A percentile compares a stretch with the other conserved stretches of the same genome.
These are phyloP conservation scores for Leptinotarsa texana DNA, from an alignment of 1,140 invertebrate species.

Conservation along the genomic window DNA sequence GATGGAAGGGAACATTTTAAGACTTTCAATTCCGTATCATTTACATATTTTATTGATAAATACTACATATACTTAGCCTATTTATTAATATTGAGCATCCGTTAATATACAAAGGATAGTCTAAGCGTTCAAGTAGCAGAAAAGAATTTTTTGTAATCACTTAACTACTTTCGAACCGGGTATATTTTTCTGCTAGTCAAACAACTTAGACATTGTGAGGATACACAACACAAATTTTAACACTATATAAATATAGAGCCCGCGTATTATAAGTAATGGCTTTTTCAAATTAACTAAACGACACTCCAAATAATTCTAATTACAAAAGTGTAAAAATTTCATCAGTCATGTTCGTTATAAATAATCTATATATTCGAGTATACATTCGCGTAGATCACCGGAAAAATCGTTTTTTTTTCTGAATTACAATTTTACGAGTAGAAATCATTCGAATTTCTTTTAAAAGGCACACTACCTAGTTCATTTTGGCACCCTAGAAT, in stretches of 20 bases:
- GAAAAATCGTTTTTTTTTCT: conserved; percentile 7
- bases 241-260: conserved; percentile 42
- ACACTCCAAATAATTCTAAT: conserved; percentile 51
- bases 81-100: conserved; percentile 56
- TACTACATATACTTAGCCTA: conserved; percentile 53
- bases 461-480: conserved; percentile 54
- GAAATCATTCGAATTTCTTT: conserved; percentile 22
- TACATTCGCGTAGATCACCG: conserved; percentile 10
- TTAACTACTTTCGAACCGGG: conserved; percentile 31
- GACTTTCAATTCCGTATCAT: conserved; percentile 26
- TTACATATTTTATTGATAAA: conserved; percentile 56
- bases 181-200: conserved; percentile 52
- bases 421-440: conserved; percentile 9
- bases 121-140: conserved; percentile 56
- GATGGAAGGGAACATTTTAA: too few relatives aligned
- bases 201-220: conserved; percentile 51
- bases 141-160: conserved; percentile 37
- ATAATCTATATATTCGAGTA: conserved; percentile 22
- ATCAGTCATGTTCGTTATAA: conserved; percentile 43
- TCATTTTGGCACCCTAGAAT: conserved; percentile 57
- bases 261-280: conserved; percentile 47
- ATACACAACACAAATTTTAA: conserved; percentile 52
- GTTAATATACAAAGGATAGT: conserved; percentile 54
- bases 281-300: conserved; percentile 45
- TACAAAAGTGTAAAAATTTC: conserved; percentile 52